These are phyloP conservation scores for Orcinus orca DNA, from an alignment of 2,113 vertebrate species.

Conservation along the genomic window DNA sequence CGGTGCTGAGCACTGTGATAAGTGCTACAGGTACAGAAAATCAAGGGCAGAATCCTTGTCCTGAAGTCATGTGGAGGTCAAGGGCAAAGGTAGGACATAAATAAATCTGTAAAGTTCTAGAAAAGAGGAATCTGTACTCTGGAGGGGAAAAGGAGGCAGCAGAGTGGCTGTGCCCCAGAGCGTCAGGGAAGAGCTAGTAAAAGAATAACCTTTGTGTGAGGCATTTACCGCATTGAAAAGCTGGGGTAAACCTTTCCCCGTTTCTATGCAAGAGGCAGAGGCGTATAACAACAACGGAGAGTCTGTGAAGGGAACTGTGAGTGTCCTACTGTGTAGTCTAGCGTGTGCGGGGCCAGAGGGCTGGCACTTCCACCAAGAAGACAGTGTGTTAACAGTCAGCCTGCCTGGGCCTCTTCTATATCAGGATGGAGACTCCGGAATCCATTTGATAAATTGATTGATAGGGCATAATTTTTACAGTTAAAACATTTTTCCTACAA, in stretches of 20 bases:
- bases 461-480: not conserved
- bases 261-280: not conserved
- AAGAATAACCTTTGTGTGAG: not conserved
- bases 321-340: not conserved
- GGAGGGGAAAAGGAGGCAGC: not conserved
- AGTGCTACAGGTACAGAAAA: not conserved
- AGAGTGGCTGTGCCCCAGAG: not conserved
- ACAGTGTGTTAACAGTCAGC: not conserved
- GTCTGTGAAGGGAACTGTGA: not conserved
- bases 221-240: not conserved
- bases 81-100: not conserved
- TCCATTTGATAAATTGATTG: not conserved
- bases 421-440: not conserved
- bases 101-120: not conserved
- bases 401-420: not conserved
- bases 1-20: not conserved
- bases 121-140: not conserved
- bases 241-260: not conserved
- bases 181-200: not conserved
- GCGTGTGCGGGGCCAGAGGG: rapidly evolving
- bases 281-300: not conserved
- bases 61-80: not conserved
- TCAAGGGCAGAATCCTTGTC: not conserved
- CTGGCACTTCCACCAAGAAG: not conserved
- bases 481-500: not conserved